Conservation (phyloP, 92 coral and sea anemone genomes). For the Pocillopora grandis region DNA sequence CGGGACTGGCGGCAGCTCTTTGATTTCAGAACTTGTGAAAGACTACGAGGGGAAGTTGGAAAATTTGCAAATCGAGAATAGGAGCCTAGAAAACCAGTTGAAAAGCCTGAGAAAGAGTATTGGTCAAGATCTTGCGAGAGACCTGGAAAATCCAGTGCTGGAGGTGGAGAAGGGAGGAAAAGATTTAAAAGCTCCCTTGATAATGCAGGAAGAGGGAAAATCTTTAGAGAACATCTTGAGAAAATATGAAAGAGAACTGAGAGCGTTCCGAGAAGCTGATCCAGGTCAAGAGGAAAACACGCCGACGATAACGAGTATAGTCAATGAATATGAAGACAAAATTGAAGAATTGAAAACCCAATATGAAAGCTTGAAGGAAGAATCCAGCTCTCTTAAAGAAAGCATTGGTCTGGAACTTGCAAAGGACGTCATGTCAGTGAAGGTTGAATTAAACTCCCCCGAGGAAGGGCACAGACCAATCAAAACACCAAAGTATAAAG, state of each 20-base stretch:
- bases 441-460: background rate
- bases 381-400: background rate
- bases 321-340: background rate
- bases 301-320: constrained; percentile 9
- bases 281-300: constrained; percentile 3
- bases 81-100: constrained; percentile 2
- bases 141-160: background rate
- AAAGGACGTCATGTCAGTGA: background rate
- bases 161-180: background rate
- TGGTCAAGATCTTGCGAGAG: constrained; percentile 27
- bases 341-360: background rate
- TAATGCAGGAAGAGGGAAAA: background rate
- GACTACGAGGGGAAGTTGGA: constrained; percentile 30
- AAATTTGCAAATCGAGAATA: constrained; percentile 10
- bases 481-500: constrained; percentile 19
- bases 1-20: constrained; percentile 4
- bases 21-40: constrained; percentile 27
- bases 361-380: background rate
- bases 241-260: constrained; percentile 52
- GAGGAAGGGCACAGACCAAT: background rate
- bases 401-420: background rate
- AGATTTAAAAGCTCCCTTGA: background rate
- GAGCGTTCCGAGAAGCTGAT: background rate
- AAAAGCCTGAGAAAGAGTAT: constrained; percentile 12
- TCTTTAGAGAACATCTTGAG: constrained; percentile 48